A percentile compares a stretch with the other conserved stretches of the same genome.
phyloP scores from a whole-genome alignment of 2,888 invertebrate genomes.

The Labia minor region DNA sequence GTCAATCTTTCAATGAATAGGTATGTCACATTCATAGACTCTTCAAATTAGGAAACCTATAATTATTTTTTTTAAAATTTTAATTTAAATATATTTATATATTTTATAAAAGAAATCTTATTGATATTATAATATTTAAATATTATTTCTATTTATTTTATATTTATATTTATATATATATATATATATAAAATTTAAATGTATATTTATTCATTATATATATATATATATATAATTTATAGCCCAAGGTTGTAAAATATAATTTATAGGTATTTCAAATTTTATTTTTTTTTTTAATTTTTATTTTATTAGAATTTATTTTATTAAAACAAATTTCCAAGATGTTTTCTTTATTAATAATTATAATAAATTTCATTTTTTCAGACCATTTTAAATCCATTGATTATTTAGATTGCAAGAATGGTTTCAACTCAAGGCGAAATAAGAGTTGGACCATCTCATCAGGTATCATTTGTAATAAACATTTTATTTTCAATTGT shows the following conservation, averaged over 20 bases:
- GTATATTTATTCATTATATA: too few relatives aligned
- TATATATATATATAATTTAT: slow-evolving; percentile 16
- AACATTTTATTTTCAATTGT: too few relatives aligned
- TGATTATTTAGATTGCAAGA: slow-evolving; percentile 15
- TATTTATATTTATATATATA: slow-evolving; percentile 19
- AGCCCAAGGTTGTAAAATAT: too few relatives aligned
- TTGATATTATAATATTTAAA: background rate
- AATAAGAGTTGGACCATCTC: slow-evolving; percentile 23
- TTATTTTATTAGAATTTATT: too few relatives aligned
- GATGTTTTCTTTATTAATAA: too few relatives aligned
- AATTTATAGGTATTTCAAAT: too few relatives aligned
- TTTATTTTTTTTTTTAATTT: too few relatives aligned
- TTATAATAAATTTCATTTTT: slow-evolving; percentile 20
- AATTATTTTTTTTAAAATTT: background rate
- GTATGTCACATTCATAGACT: background rate
- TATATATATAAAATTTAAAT: too few relatives aligned
- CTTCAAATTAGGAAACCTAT: background rate
- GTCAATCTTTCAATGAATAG: background rate
- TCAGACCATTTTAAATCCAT: slow-evolving; percentile 18
- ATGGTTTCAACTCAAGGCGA: slow-evolving; percentile 23
- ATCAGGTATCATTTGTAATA: slow-evolving; percentile 19
- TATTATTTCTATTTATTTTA: background rate
- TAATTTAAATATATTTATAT: background rate
- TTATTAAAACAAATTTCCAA: too few relatives aligned
- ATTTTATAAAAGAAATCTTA: background rate